A percentile compares a stretch with the other conserved stretches of the same genome.
phyloP scores from a whole-genome alignment of 2,797 vertebrate genomes.

The Sebastes aleutianus region DNA sequence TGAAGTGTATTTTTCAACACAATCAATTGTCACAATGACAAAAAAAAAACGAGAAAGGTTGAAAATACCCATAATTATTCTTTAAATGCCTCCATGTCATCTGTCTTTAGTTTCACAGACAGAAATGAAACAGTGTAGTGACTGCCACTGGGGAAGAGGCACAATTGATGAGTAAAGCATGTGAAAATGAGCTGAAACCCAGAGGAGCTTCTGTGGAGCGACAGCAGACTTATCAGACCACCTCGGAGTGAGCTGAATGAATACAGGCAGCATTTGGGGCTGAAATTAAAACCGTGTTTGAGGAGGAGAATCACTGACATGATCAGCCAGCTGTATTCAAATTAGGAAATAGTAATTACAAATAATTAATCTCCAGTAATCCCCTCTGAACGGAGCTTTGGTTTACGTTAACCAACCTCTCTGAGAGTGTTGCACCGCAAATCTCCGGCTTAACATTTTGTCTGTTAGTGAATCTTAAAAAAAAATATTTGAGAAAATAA shows the following conservation, averaged over 20 bases:
- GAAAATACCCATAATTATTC: conserved; percentile 12
- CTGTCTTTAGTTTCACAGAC: conserved; percentile 18
- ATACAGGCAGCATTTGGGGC: conserved; percentile 31
- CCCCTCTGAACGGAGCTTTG: conserved; percentile 19
- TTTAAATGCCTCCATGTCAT: conserved; percentile 23
- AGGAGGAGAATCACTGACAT: conserved; percentile 48
- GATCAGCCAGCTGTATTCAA: conserved; percentile 55
- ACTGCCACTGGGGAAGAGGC: conserved; percentile 27
- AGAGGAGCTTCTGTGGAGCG: conserved; percentile 33
- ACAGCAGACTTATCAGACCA: conserved; percentile 40
- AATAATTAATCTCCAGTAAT: conserved; percentile 59
- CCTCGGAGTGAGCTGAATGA: conserved; percentile 37
- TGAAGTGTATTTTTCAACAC: background rate
- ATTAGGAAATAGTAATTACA: conserved; percentile 62
- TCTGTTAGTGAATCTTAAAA: background rate
- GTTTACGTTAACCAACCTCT: conserved; percentile 23
- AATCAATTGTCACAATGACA: conserved; percentile 12
- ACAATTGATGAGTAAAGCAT: conserved; percentile 49
- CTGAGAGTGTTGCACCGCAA: background rate
- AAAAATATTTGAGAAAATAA: background rate
- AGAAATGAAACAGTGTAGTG: conserved; percentile 29
- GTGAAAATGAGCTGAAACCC: conserved; percentile 52
- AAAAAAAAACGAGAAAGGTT: background rate
- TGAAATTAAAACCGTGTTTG: conserved; percentile 56
- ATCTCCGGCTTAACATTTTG: conserved; percentile 15